Conservation (phyloP, 2,113 vertebrate species). For the Chaetorhynchus papuensis region DNA sequence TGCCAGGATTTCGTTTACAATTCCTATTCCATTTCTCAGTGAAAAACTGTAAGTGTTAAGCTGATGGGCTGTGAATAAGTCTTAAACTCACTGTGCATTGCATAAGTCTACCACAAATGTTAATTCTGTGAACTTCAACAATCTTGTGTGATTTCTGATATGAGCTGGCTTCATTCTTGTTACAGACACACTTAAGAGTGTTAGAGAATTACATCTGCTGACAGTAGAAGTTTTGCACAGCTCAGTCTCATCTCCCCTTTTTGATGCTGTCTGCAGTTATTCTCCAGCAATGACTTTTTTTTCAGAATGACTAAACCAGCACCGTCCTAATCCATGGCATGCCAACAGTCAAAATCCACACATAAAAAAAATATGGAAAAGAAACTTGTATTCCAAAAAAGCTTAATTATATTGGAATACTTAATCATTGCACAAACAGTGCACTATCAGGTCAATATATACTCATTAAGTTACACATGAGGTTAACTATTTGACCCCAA, state of each 20-base stretch:
- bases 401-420: neutral
- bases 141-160: neutral
- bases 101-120: neutral
- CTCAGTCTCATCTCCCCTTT: neutral
- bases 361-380: rapidly evolving
- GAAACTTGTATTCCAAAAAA: neutral
- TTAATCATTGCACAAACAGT: neutral
- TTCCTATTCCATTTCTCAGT: neutral
- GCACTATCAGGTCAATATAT: neutral
- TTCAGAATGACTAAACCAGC: neutral
- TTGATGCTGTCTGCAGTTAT: neutral
- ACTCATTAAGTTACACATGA: neutral
- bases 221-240: neutral
- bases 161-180: neutral
- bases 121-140: neutral
- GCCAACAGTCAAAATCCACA: neutral
- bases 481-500: neutral
- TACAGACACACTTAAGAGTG: neutral
- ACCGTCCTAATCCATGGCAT: neutral
- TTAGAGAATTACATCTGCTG: neutral
- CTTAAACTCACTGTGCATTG: neutral
- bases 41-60: neutral
- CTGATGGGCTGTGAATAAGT: neutral
- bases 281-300: neutral
- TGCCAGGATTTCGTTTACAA: neutral